phyloP scores from a whole-genome alignment of 1,140 invertebrate species.

The Spodoptera frugiperda region DNA sequence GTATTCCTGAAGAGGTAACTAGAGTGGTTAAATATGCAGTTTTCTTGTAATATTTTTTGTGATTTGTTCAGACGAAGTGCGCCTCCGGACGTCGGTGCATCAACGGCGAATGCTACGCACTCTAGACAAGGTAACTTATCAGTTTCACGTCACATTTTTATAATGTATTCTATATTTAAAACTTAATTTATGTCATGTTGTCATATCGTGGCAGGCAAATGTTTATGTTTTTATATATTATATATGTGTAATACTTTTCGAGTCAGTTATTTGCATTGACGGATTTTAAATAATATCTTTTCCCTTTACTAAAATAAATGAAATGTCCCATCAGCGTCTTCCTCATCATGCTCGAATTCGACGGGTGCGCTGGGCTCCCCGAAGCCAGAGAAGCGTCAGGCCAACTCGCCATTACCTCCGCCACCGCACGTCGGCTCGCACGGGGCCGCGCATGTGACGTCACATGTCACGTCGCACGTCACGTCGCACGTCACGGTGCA shows the following conservation, averaged over 20 bases:
- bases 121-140: constrained; percentile 89
- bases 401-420: constrained; percentile 93
- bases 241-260: no score
- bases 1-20: not conserved
- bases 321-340: constrained; percentile 87
- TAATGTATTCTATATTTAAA: no score
- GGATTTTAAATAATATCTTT: no score
- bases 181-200: no score
- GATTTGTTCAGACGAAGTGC: constrained; percentile 72
- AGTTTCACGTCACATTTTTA: not conserved
- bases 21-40: not conserved
- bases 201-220: no score
- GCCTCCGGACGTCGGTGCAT: constrained; percentile 74
- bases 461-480: constrained; percentile 35
- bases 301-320: not conserved
- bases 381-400: constrained; percentile 94
- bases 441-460: constrained; percentile 40
- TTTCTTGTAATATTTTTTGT: not conserved
- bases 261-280: no score
- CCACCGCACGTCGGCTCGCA: constrained; percentile 85
- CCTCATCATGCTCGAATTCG: constrained; percentile 91
- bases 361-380: constrained; percentile 91
- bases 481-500: constrained; percentile 54
- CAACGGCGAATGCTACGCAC: constrained; percentile 86
- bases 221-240: no score